Conservation (phyloP, 2,113 vertebrate genomes). For the Ammodytes marinus region DNA sequence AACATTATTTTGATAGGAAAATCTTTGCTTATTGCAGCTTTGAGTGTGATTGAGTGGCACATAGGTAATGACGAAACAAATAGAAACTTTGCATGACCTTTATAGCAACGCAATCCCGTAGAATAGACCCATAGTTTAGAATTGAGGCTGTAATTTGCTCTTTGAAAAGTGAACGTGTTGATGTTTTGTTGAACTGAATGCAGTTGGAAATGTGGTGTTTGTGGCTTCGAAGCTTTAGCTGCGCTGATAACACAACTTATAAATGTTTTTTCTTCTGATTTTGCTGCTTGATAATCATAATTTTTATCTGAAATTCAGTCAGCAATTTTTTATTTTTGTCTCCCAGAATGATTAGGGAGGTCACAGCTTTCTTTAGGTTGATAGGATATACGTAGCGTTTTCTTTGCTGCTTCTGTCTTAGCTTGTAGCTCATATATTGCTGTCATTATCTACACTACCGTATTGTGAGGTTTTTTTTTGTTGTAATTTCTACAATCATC, state of each 20-base stretch:
- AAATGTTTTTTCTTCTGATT: conserved; percentile 19
- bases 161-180: conserved; percentile 4
- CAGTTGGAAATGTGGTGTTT: neutral
- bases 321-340: conserved; percentile 1
- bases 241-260: conserved; percentile 12
- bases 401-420: too few relatives aligned
- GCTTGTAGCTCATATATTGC: neutral
- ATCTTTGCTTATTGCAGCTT: neutral
- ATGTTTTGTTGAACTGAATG: conserved; percentile 22
- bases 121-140: neutral
- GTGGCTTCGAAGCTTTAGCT: conserved; percentile 38
- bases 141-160: neutral
- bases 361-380: conserved; percentile 4
- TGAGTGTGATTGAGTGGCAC: conserved; percentile 1
- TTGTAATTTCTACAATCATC: conserved; percentile 31
- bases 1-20: neutral
- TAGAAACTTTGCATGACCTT: conserved; percentile 32
- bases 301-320: conserved; percentile 26
- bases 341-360: conserved; percentile 14
- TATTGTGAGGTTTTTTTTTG: neutral
- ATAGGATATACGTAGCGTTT: too few relatives aligned
- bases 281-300: conserved; percentile 46
- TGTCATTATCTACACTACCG: neutral
- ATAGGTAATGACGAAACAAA: neutral
- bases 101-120: neutral